phyloP scores from a whole-genome alignment of 2,797 vertebrate species.

The Schizopygopsis malacanthus region DNA sequence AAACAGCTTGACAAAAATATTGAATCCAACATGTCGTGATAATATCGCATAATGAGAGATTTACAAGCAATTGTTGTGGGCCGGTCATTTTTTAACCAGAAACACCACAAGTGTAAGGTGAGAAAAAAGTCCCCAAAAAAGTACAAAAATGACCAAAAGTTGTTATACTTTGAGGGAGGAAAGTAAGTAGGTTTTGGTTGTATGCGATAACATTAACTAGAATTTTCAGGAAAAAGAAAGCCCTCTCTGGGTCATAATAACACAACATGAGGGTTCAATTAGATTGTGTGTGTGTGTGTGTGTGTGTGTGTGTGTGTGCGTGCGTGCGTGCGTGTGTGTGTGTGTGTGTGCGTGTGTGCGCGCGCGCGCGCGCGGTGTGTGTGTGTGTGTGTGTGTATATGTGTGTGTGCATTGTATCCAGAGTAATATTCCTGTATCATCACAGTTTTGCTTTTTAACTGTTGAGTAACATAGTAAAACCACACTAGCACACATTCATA shows the following conservation, averaged over 20 bases:
- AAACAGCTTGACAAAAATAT: neutral
- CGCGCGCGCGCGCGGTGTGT: too few species aligned
- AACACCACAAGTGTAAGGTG: too few species aligned
- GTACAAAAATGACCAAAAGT: neutral
- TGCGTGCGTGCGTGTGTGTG: too few species aligned
- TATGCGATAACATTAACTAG: neutral
- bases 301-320: too few species aligned
- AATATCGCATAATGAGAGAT: neutral
- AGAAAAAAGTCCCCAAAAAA: too few species aligned
- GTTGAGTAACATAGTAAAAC: neutral
- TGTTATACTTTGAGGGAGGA: neutral
- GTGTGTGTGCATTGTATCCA: too few species aligned
- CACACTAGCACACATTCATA: neutral
- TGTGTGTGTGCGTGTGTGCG: too few species aligned
- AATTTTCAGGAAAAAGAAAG: neutral
- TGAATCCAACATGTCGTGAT: neutral
- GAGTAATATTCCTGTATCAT: neutral
- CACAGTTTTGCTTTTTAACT: neutral
- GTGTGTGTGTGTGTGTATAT: too few species aligned
- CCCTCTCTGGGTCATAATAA: neutral
- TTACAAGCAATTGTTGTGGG: neutral
- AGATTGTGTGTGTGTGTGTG: too few species aligned
- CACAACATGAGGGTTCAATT: too few species aligned
- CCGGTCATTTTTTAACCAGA: neutral
- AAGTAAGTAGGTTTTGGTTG: neutral